Conservation (phyloP, 2,888 invertebrate genomes). For the Ornithoptera priamus region DNA sequence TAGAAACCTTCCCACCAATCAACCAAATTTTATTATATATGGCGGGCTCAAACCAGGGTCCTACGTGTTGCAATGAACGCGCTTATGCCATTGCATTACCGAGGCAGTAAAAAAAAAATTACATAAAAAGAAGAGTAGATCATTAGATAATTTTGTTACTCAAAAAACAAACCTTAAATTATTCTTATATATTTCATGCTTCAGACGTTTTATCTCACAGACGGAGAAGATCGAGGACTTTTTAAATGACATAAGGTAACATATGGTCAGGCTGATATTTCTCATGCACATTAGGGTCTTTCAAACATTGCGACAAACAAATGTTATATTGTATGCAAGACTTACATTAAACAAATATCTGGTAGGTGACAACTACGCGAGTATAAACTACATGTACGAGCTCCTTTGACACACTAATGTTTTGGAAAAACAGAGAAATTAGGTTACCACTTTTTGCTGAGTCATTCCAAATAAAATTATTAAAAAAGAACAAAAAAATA, state of each 20-base stretch:
- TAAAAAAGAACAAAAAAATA: conserved; percentile 21
- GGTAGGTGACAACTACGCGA: conserved; percentile 37
- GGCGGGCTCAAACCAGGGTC: no score
- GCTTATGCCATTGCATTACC: no score
- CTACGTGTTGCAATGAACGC: no score
- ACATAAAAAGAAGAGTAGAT: no score
- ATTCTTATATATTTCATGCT: no score
- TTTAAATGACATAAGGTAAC: neutral
- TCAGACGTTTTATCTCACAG: no score
- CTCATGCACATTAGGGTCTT: conserved; percentile 1
- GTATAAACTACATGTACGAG: conserved; percentile 31
- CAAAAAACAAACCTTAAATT: no score
- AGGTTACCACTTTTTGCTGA: conserved; percentile 73
- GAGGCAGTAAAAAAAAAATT: no score
- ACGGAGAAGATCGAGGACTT: no score
- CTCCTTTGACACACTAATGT: conserved; percentile 33
- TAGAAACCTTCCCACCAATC: no score
- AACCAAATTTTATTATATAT: no score
- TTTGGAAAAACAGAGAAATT: conserved; percentile 68
- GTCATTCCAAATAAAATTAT: conserved; percentile 39
- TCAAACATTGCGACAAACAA: conserved; percentile 19
- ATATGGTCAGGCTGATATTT: neutral
- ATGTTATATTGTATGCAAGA: conserved; percentile 49
- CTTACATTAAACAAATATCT: conserved; percentile 68
- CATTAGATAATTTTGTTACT: no score